Evolutionary conservation across 2,797 vertebrate genomes (phyloP), one percentile per base, ranked within the genome.

Genomic region (Enteromius anoplus): DNA sequence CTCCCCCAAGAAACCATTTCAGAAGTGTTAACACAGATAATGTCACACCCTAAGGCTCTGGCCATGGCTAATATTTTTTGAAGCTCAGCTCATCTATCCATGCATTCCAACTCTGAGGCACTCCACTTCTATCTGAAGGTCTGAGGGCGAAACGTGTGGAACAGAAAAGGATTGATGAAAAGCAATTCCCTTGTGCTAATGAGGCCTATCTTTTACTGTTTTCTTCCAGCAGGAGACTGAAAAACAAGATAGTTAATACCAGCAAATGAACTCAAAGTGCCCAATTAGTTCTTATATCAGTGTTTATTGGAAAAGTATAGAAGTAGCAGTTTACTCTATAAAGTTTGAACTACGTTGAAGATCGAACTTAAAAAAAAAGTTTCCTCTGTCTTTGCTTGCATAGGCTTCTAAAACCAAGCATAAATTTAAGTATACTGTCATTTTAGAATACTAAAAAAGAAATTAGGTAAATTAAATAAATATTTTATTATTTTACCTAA

Each of bases 91-190:
- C n/a, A 55, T 73, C 66, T 78, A 58, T 79, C 85, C 66, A 47
- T 40, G 79, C 84, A 87, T 86, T 87, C 84, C 78, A 55, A 8
- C 77, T 71, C 60, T 68, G 26, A 85, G 23, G 80, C 71, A 64
- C 14, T 62, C 17, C 32, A 62, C 9, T 17, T 76, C 42, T 53
- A 14, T 62, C 26, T 79, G 70, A 68, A 51, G 32, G 32, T 73
- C 60, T 66, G 60, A 40, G 21, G 34, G 37, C 0, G 21, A 32
- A 66, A 19, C 0, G 10, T 17, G 53, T 70, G 81, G 62, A 76
- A 68, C 45, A 66, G 34, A 78, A 83, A 26, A 10, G 40, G 34
- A 58, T 70, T 83, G 75, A 83, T 77, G 75, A 60, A 83, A 77
- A 51, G 26, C 65, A 83, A 78, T 77, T 83, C 75, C 75, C 53